Evolutionary conservation across 2,888 invertebrate genomes (phyloP), one percentile per base, ranked within the genome.

Genomic region (Patella ulyssiponensis): DNA sequence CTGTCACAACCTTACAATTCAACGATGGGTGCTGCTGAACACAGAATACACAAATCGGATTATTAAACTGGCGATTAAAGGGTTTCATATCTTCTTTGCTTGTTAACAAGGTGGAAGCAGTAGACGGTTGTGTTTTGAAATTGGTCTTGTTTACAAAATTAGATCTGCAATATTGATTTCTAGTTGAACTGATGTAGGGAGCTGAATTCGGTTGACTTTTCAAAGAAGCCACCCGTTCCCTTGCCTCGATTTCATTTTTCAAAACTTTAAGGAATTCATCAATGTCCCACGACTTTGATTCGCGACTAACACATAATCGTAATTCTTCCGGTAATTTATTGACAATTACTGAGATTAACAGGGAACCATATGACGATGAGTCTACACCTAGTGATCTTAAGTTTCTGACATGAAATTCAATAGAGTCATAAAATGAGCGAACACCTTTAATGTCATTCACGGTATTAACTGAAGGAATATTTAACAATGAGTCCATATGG

Each of bases 301-400:
- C 20, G 20, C 58, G 58, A 58, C n/a, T 58, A 17, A 58, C 58
- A 17, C 58, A 58, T 58, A 58, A 58, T 20, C 20, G 17, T 58
- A 58, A 58, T 58, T 58, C 58, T 58, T 58, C n/a, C 17, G 58
- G 58, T 58, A 58, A 20, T 58, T 58, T 58, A 58, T 20, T 58
- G 17, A 58, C 20, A 20, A 58, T 20, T 58, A 58, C 20, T 11
- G 58, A 58, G n/a, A 58, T 58, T 20, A 58, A 58, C 20, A 58
- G 12, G n/a, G 58, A 58, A 20, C 58, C 58, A 58, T 58, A 58
- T 17, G 58, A 58, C 7, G 17, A 9, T 7, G 58, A 17, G n/a
- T 58, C 58, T 20, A 58, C 20, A 58, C 58, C 58, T 5, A 58
- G 20, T n/a, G 58, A 20, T 20, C 20, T 58, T 14, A 58, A 20